Evolutionary conservation across 2,797 vertebrate genomes (phyloP).

Genomic region (Lerista edwardsae): DNA sequence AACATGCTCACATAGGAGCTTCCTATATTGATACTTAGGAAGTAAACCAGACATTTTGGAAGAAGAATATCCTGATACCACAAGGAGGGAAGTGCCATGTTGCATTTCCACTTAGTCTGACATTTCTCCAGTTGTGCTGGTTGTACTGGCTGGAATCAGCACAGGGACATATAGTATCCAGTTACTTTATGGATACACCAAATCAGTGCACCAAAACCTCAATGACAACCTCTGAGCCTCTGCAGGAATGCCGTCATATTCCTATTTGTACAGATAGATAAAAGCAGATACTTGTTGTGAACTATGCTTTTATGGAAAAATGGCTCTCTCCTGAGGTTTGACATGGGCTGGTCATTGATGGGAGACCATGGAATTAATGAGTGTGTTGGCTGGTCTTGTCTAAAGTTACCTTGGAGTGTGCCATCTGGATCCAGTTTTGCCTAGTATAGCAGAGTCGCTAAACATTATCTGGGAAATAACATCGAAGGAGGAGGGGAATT

Average conservation of each 20-base stretch:
- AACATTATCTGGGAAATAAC: not conserved
- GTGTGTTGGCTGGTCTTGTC: not conserved
- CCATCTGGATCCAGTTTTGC: not conserved
- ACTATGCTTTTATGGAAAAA: not conserved
- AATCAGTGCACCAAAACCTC: not conserved
- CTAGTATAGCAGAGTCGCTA: not conserved
- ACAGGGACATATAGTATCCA: not conserved
- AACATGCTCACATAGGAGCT: not conserved
- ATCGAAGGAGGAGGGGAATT: not conserved
- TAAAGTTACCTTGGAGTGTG: not conserved
- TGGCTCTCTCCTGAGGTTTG: not conserved
- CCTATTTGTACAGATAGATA: not conserved
- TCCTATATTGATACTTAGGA: not conserved
- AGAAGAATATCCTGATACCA: not conserved
- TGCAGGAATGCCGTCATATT: not conserved
- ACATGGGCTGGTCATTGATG: not conserved
- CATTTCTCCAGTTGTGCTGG: not conserved
- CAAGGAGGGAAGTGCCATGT: not conserved
- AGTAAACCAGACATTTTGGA: not conserved
- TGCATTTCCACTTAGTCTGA: not conserved
- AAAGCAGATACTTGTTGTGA: not conserved
- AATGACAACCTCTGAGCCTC: not conserved
- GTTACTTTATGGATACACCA: not conserved
- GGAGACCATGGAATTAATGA: not conserved
- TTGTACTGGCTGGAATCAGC: not conserved